Evolutionary conservation across 2,888 invertebrate genomes (phyloP), one percentile per base, ranked within the genome.

Genomic region (Pollenia amentaria): DNA sequence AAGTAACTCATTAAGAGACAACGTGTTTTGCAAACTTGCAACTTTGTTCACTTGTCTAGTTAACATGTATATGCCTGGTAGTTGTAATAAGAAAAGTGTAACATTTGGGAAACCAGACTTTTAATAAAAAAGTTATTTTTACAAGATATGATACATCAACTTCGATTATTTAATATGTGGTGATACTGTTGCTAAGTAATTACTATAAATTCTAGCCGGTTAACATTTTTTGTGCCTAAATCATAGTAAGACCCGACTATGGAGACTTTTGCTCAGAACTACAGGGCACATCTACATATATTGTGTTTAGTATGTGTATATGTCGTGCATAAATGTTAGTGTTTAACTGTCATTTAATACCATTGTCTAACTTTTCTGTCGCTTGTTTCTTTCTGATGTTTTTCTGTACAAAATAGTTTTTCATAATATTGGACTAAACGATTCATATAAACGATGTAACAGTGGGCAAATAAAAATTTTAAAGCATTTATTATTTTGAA

Each of bases 261-360:
- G 29, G 29, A 6, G 29, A 29, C 29, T 29, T 29, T 6, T 53
- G 8, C 8, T 1, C 18, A 55, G 55, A 55, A 29, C 29, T 55
- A 6, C 55, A 29, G 55, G 42, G 55, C 40, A 11, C 44, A 10
- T 51, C 44, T 51, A 38, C 16, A 42, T 38, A 3, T 38, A 10
- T 65, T 11, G 14, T 18, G 10, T 44, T 3, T 64, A 11, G 18
- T 51, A 16, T 57, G 42, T 75, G n/a, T 42, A 8, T 75, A 48
- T 60, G 48, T 48, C 18, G 12, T 73, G 21, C 29, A 57, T 57
- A 60, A 60, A 16, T 29, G 57, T 60, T 21, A 73, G 44, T 73
- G 44, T 44, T 46, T 57, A 44, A 21, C 18, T 44, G 57, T 14
- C 57, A 46, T 46, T 57, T 57, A n/a, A 60, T 46, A 14, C 46